These are phyloP conservation scores for Muraenolepis orangiensis DNA, from an alignment of 2,797 vertebrate genomes.

Conservation along the genomic window DNA sequence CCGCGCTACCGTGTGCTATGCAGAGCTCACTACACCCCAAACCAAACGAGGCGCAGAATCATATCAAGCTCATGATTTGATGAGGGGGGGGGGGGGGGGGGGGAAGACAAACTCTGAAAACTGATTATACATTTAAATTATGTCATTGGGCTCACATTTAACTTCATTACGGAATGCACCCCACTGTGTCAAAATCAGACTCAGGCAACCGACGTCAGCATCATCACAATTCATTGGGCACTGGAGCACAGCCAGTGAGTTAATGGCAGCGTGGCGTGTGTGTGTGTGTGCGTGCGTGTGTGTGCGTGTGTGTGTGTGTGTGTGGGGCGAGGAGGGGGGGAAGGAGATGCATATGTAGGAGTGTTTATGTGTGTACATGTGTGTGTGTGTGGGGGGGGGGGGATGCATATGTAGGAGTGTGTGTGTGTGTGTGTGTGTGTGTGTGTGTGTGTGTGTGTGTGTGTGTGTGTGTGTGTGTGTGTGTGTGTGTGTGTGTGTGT, in stretches of 20 bases:
- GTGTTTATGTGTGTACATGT: neutral
- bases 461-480: neutral
- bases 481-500: neutral
- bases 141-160: conserved; percentile 51
- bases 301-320: conserved; percentile 15
- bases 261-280: conserved; percentile 21
- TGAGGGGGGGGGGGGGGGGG: neutral
- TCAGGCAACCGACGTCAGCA: conserved; percentile 38
- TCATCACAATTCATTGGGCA: conserved; percentile 45
- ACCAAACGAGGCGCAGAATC: neutral
- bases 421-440: neutral
- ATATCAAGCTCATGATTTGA: neutral
- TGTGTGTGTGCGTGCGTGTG: conserved; percentile 25
- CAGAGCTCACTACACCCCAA: neutral
- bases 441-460: neutral
- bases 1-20: too few species aligned
- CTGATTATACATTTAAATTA: conserved; percentile 62
- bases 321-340: too few species aligned
- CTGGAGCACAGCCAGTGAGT: conserved; percentile 47
- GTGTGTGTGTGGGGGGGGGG: too few species aligned
- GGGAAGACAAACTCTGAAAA: conserved; percentile 35
- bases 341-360: too few species aligned
- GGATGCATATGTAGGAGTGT: conserved; percentile 1
- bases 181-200: conserved; percentile 44
- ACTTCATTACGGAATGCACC: conserved; percentile 55